A percentile compares a stretch with the other conserved stretches of the same genome.
Conservation (phyloP, 2,113 vertebrate genomes). For the Centrocercus urophasianus region DNA sequence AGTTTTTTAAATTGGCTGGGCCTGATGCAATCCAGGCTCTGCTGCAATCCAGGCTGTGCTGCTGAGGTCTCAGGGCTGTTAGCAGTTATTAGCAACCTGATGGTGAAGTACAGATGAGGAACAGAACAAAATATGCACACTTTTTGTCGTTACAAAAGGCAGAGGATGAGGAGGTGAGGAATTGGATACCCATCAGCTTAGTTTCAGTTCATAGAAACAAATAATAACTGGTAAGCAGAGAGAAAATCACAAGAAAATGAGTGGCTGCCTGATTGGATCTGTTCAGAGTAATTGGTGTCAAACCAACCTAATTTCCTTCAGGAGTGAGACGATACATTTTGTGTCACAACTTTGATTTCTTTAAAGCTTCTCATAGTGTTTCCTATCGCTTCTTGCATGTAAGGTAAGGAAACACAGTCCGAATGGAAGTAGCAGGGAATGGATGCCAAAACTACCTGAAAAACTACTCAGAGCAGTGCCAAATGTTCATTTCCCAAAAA, state of each 20-base stretch:
- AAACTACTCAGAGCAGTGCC: background rate
- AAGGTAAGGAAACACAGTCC: background rate
- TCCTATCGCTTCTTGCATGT: background rate
- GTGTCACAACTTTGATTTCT: conserved; percentile 3
- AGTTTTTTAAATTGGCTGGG: background rate
- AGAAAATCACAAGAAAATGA: conserved; percentile 10
- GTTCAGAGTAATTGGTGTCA: conserved; percentile 36
- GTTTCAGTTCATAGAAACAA: background rate
- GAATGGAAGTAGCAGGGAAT: background rate
- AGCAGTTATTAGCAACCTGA: background rate
- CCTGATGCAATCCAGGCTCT: background rate
- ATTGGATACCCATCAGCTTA: background rate
- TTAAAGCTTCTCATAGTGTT: background rate
- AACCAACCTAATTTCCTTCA: background rate
- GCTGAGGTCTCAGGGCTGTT: background rate
- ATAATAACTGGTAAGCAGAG: background rate
- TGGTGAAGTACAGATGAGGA: background rate
- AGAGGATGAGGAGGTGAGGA: background rate
- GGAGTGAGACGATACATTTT: conserved; percentile 9
- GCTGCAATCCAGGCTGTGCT: background rate
- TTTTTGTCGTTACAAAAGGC: background rate
- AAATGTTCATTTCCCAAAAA: background rate
- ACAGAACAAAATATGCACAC: background rate
- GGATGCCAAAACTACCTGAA: background rate
- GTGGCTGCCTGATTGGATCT: background rate